Conservation (phyloP, 2,888 invertebrate genomes). For the Odiellus spinosus region DNA sequence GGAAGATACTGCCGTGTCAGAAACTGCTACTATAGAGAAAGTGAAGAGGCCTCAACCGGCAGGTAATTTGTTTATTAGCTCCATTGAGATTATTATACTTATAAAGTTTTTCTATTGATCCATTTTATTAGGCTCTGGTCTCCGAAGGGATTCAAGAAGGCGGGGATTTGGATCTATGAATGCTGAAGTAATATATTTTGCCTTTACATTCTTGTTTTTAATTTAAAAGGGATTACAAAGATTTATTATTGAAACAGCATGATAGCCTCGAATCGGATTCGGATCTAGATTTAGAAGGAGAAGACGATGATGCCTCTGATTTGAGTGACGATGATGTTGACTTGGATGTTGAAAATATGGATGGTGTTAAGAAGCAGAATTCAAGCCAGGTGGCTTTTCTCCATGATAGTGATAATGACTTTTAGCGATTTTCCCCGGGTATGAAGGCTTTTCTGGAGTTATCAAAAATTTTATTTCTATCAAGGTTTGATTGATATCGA, state of each 20-base stretch:
- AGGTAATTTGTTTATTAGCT: constrained; percentile 6
- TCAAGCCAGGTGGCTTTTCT: constrained; percentile 1
- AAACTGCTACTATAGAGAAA: constrained; percentile 16
- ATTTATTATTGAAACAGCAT: no score
- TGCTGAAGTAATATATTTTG: constrained; percentile 29
- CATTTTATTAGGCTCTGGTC: constrained; percentile 11
- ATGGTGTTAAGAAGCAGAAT: constrained; percentile 2
- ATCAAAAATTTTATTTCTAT: no score
- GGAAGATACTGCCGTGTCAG: constrained; percentile 26
- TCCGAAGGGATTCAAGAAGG: constrained; percentile 16
- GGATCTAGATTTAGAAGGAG: constrained; percentile 41
- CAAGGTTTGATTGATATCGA: no score
- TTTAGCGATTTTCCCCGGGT: no score
- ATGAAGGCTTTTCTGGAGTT: no score
- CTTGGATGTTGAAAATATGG: constrained; percentile 13
- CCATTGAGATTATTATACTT: neutral
- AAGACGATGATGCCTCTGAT: constrained; percentile 28
- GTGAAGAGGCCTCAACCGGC: constrained; percentile 14
- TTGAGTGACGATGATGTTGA: constrained; percentile 20
- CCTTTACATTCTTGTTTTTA: no score
- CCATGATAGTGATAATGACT: constrained; percentile 16
- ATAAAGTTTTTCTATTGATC: no score
- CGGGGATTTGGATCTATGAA: constrained; percentile 44
- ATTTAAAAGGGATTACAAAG: no score
- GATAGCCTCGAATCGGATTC: constrained; percentile 32